These are phyloP conservation scores for Epizoanthus rinbou DNA, from an alignment of 92 coral and sea anemone genomes.

Conservation along the genomic window DNA sequence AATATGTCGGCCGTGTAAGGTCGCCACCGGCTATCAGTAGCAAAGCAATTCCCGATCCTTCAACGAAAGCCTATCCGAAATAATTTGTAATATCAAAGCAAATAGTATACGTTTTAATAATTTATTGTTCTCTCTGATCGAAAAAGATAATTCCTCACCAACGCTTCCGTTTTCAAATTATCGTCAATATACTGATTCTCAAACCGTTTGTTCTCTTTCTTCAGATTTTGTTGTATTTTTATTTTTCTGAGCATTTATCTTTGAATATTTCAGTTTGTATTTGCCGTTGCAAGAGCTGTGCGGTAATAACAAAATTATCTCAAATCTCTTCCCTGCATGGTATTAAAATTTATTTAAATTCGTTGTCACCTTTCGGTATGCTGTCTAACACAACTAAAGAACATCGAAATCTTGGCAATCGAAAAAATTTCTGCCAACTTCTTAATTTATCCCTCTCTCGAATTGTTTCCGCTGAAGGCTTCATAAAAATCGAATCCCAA, in stretches of 20 bases:
- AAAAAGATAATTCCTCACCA: constrained; percentile 12
- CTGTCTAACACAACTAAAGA: neutral
- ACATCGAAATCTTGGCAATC: neutral
- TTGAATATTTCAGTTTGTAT: neutral
- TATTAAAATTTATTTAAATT: constrained; percentile 2
- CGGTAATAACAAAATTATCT: neutral
- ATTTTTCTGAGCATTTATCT: neutral
- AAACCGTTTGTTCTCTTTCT: neutral
- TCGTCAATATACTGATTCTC: neutral
- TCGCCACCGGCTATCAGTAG: no score
- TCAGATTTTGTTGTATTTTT: neutral
- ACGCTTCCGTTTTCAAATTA: constrained; percentile 14
- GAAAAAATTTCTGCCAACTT: neutral
- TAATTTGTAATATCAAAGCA: no score
- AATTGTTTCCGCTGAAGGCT: neutral
- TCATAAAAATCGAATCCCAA: constrained; percentile 11
- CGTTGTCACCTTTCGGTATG: neutral
- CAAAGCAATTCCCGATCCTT: no score
- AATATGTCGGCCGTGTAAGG: no score
- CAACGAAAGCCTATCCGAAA: no score
- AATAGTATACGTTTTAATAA: constrained; percentile 1
- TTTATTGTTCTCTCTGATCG: constrained; percentile 3
- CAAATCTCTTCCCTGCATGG: neutral
- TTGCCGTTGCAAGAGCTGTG: no score
- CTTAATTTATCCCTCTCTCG: no score